Evolutionary conservation across 1,140 invertebrate species (phyloP).

Genomic region (Drosophila insularis): DNA sequence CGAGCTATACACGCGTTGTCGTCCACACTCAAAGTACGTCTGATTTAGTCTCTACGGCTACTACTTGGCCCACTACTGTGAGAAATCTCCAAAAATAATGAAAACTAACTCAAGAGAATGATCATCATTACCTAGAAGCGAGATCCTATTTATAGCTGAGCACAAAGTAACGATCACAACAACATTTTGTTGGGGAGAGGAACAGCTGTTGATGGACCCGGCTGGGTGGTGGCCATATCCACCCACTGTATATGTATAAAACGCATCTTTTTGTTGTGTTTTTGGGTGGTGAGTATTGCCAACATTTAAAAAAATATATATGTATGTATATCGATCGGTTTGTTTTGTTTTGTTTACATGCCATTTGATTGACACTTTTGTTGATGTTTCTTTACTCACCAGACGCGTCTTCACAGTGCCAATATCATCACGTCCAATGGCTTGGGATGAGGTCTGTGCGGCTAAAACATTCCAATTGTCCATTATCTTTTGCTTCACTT

Average conservation of each 20-base stretch:
- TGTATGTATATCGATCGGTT: constrained; percentile 20
- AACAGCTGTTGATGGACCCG: constrained; percentile 41
- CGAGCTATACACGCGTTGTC: constrained; percentile 40
- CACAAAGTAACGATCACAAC: constrained; percentile 55
- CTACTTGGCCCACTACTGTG: constrained; percentile 71
- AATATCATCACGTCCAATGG: constrained; percentile 69
- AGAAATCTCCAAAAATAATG: constrained; percentile 72
- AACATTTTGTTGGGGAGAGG: constrained; percentile 40
- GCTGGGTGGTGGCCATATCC: constrained; percentile 2
- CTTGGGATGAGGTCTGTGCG: constrained; percentile 75
- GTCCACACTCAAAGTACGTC: constrained; percentile 57
- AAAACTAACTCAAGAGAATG: constrained; percentile 55
- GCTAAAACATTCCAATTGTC: constrained; percentile 82
- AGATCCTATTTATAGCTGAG: constrained; percentile 68
- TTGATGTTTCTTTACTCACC: constrained; percentile 55
- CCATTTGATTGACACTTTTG: constrained; percentile 1
- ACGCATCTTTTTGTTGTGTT: constrained; percentile 10
- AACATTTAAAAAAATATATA: constrained; percentile 26
- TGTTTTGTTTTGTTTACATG: constrained; percentile 62
- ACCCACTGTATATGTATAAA: constrained; percentile 18
- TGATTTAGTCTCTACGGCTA: constrained; percentile 36
- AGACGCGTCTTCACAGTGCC: constrained; percentile 65
- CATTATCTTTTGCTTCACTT: constrained; percentile 43
- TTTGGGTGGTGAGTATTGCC: constrained; percentile 18
- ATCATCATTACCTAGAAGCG: constrained; percentile 8